phyloP scores from a whole-genome alignment of 2,113 vertebrate genomes.

The Cynopterus brachyotis region DNA sequence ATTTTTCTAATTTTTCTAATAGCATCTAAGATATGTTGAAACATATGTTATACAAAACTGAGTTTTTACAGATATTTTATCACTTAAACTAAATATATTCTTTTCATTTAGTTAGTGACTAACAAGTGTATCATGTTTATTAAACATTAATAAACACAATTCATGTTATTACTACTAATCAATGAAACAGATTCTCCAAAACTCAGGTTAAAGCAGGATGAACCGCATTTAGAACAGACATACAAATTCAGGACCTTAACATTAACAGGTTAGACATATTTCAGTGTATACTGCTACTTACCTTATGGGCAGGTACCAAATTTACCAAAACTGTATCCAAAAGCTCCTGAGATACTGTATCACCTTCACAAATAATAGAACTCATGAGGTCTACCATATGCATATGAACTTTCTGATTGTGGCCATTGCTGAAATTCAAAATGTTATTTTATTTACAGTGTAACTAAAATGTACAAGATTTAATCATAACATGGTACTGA shows the following conservation, averaged over 20 bases:
- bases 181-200: background rate
- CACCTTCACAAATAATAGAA: constrained; percentile 98
- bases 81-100: background rate
- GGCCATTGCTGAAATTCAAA: constrained; percentile 92
- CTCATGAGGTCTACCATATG: constrained; percentile 99
- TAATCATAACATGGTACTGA: background rate
- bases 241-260: background rate
- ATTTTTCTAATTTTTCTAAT: background rate
- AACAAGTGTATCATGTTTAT: background rate
- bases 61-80: constrained; percentile 3
- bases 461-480: background rate
- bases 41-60: background rate
- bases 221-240: background rate
- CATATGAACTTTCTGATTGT: constrained; percentile 99
- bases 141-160: constrained; percentile 19
- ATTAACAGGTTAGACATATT: background rate
- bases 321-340: constrained; percentile 98
- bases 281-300: constrained; percentile 75
- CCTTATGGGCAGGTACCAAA: constrained; percentile 98
- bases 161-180: constrained; percentile 4
- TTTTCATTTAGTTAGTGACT: background rate
- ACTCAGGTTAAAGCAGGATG: background rate
- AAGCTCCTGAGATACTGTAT: constrained; percentile 98
- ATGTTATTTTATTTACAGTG: constrained; percentile 57
- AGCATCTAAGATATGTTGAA: constrained; percentile 11